These are phyloP conservation scores for Asobara japonica DNA, from an alignment of 1,140 invertebrate species.

Conservation along the genomic window DNA sequence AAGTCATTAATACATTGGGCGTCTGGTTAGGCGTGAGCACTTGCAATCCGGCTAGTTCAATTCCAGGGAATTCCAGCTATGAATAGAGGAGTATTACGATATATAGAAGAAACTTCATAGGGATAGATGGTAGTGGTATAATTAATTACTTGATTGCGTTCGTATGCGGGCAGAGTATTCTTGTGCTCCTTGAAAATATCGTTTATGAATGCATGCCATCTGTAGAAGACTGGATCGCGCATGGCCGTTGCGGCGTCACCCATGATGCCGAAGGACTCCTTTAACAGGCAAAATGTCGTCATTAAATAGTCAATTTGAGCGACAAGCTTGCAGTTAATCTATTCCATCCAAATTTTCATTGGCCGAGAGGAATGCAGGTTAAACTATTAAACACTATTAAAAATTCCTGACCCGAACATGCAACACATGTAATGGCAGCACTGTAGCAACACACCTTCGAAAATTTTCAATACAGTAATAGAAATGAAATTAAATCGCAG, in stretches of 20 bases:
- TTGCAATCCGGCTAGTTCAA: slow-evolving; percentile 69
- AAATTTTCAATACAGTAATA: no score
- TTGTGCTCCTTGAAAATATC: slow-evolving; percentile 83
- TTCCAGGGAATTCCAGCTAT: slow-evolving; percentile 73
- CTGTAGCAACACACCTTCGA: no score
- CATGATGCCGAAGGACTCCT: slow-evolving; percentile 76
- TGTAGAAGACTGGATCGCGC: slow-evolving; percentile 87
- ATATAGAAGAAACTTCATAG: background rate
- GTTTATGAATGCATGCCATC: slow-evolving; percentile 84
- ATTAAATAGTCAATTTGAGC: no score
- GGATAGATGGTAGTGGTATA: background rate
- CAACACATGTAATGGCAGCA: no score
- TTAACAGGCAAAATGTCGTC: background rate
- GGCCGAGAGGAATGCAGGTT: no score
- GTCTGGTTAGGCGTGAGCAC: slow-evolving; percentile 62
- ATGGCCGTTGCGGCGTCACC: slow-evolving; percentile 79
- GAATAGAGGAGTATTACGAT: slow-evolving; percentile 5
- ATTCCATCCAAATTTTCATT: no score
- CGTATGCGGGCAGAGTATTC: slow-evolving; percentile 73
- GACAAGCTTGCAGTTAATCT: no score
- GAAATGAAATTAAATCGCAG: no score
- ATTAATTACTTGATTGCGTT: slow-evolving; percentile 64
- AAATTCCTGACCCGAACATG: no score
- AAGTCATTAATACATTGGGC: slow-evolving; percentile 72
- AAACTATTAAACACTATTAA: no score